phyloP scores from a whole-genome alignment of 2,888 invertebrate species.

The Esperia sulphurella region DNA sequence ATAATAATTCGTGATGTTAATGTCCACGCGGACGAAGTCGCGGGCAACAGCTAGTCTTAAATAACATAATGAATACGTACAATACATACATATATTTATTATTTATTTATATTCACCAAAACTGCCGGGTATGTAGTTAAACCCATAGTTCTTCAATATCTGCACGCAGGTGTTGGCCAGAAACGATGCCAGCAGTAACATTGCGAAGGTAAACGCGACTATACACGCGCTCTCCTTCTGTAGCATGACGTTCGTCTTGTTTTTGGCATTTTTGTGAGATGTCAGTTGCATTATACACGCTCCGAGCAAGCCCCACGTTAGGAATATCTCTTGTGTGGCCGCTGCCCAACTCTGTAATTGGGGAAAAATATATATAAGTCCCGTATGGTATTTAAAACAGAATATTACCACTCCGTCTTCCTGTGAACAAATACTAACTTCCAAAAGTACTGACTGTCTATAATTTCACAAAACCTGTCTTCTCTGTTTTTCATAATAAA shows the following conservation, averaged over 20 bases:
- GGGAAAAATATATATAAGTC: too few species aligned
- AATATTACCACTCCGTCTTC: too few species aligned
- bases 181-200: constrained; percentile 87
- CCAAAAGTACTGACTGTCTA: too few species aligned
- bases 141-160: constrained; percentile 86
- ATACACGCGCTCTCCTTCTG: constrained; percentile 72
- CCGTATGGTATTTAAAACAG: too few species aligned
- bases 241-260: constrained; percentile 65
- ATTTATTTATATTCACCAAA: constrained; percentile 93
- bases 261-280: constrained; percentile 85
- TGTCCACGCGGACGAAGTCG: too few species aligned
- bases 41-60: too few species aligned
- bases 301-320: constrained; percentile 92
- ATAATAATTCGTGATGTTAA: too few species aligned
- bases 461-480: too few species aligned
- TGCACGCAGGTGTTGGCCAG: constrained; percentile 91
- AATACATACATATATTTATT: too few species aligned
- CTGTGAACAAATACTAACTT: too few species aligned
- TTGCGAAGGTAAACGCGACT: constrained; percentile 83
- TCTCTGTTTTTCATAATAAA: too few species aligned
- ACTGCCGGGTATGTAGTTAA: constrained; percentile 88
- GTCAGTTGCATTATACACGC: constrained; percentile 89
- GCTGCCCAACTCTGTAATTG: constrained; percentile 88
- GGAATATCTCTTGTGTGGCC: constrained; percentile 92
- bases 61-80: too few species aligned